Percentiles rank a stretch among this genome's conserved stretches.
Evolutionary conservation across 2,113 vertebrate species (phyloP).

Genomic region (human (Homo sapiens)): DNA sequence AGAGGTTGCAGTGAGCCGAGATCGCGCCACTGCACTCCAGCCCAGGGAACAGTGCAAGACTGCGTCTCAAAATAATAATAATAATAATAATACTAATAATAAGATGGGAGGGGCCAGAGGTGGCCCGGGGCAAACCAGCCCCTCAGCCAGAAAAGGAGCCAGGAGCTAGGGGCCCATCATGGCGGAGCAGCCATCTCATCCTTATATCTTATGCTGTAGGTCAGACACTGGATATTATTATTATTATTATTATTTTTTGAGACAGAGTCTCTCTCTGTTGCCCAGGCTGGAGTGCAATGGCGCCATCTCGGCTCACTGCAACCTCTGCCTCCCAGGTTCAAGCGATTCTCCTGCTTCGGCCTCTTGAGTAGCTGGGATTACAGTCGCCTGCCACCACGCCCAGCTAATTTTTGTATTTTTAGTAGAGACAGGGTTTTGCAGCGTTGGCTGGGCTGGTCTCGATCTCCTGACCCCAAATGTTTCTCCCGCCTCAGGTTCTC

Average conservation of each 20-base stretch:
- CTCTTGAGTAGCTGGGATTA: background rate
- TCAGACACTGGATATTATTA: background rate
- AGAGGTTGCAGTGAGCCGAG: too few relatives aligned
- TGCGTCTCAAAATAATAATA: too few relatives aligned
- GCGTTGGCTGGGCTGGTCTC: background rate
- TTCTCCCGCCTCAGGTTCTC: background rate
- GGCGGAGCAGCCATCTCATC: accelerated
- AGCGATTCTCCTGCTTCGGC: background rate
- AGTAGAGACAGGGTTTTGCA: background rate
- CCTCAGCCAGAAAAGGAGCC: background rate
- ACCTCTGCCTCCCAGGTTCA: background rate
- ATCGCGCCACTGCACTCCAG: too few relatives aligned
- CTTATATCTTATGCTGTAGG: accelerated
- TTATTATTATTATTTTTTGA: background rate
- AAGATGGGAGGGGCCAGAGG: background rate
- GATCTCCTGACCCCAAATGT: background rate
- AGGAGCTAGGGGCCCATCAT: accelerated
- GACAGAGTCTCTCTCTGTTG: background rate
- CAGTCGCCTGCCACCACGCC: accelerated
- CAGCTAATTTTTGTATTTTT: background rate
- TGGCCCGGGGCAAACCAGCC: background rate
- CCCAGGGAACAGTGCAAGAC: too few relatives aligned
- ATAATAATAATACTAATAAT: too few relatives aligned
- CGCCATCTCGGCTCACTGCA: background rate
- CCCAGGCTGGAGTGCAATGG: background rate